Base-by-base conservation (phyloP, 2,888 invertebrate genomes). In the Cerceris ruficornis region DNA sequence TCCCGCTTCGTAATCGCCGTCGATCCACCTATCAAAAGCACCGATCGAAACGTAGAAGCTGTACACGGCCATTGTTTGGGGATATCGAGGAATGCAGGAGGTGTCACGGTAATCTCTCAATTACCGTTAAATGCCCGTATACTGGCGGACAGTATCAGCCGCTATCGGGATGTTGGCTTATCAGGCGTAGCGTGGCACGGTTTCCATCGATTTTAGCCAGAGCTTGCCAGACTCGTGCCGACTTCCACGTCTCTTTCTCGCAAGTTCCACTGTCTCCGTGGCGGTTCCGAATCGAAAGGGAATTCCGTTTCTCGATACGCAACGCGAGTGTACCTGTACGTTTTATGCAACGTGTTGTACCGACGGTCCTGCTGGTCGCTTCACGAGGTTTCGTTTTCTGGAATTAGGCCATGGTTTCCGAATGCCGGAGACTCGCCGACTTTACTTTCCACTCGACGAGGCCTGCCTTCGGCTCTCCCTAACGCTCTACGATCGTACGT, bases 341-440 rank as follows among this genome's bases (percentile, higher is more conserved):
- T 28, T 28, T 76, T 64, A 58, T 49, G 61, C 59, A 61, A 60
- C 59, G 67, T 59, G 69, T 28, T 28, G 28, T 28, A 49, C 15
- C 49, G 58, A 41, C 15, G 50, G 58, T 61, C n/a, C 54, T 28
- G 42, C 49, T 58, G 57, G n/a, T 46, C 60, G 69, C 50, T 64
- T 15, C 28, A 28, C 65, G 64, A 60, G 59, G 73, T 65, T 75
- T 69, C 75, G 74, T 81, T 81, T 83, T 75, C 81, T 52, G 69
- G 71, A 88, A 88, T 84, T 84, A 85, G 87, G 83, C 85, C 87
- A 85, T 78, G 85, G 87, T 86, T 86, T 85, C 82, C 80, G 62
- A 74, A 46, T 59, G 15, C 69, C 80, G 68, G n/a, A 14, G 66
- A 72, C 50, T 58, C 46, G 62, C 42, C 17, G 74, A 62, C 83